Base-by-base conservation (phyloP, 2,797 vertebrate species). In the Alca torda region DNA sequence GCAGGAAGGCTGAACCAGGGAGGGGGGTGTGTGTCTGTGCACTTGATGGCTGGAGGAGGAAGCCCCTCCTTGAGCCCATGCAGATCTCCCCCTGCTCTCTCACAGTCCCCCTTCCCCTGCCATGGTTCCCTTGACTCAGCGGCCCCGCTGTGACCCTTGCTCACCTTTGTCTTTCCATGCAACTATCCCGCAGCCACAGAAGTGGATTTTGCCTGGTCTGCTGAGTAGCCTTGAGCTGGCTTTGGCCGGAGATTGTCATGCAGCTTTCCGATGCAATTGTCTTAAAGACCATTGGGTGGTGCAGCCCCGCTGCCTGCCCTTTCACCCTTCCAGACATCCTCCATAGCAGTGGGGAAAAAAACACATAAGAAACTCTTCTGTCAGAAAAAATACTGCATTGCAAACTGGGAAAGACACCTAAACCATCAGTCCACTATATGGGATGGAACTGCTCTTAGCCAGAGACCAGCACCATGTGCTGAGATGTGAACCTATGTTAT, bases 111-210 rank as follows among this genome's bases (percentile, higher is more conserved):
- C 28, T 45, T 84, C 28, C 37, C 28, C 65, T 64, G 19, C 65
- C 33, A n/a, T 0, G 2, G 33, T 16, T 70, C 2, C 0, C 31
- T 24, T 45, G 33, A 16, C 14, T 20, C 73, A 57, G 59, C 43
- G 57, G 26, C 35, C 37, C 3, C 0, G 17, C 16, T 39, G 24
- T 39, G n/a, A 72, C 24, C 9, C 8, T 25, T 9, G 21, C 50
- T 64, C 50, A 37, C 26, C 26, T 9, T 51, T 21, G 13, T 30
- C 65, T 84, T 59, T 30, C 53, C 46, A 13, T 46, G 17, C n/a
- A 72, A 6, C 24, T 65, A 33, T 53, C 19, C 35, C 51, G 26
- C 33, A 72, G 24, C 11, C 30, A 31, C 53, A 39, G 4, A 51
- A 60, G 11, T 41, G 39, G 37, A 18, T 73, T 73, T 65, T 73